Base-by-base conservation (phyloP, 2,888 invertebrate species). In the Portevinia maculata region DNA sequence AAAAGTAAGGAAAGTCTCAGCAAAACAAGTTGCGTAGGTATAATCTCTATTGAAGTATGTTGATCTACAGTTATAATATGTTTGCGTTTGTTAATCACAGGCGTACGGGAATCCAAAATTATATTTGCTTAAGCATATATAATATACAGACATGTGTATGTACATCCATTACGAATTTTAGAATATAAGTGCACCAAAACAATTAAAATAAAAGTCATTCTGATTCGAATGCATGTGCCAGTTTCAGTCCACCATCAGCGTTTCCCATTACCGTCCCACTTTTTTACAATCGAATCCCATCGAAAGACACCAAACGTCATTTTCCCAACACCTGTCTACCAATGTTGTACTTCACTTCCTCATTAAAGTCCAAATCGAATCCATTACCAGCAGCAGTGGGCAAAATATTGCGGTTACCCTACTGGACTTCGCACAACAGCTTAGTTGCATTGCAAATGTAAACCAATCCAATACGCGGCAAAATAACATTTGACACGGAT, bases 401-500 rank as follows among this genome's bases (percentile, higher is more conserved):
- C 39, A 15, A 3, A 37, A n/a, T 13, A 39, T 7, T 39, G 39
- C 13, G 13, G 6, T 7, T 15, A 39, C 13, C 13, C 39, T 13
- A 15, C 15, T 28, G 30, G n/a, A 37, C 55, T 39, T 34, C 59
- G 9, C 8, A 28, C 8, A 19, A 11, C 39, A 24, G 13, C n/a
- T 75, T 73, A 57, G 55, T 70, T 13, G 19, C 13, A 21, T 64
- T 9, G 59, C 57, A 44, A 57, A 37, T 32, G 37, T 60, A 24
- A 48, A 48, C 28, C 59, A 46, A 24, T 19, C 6, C 52, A 24
- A 30, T 17, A 46, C 50, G 17, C 46, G 21, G 21, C 37, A 19
- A 41, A 37, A 50, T 37, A 48, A 70, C 60, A 70, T 59, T 78
- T 71, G 70, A 70, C 73, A 52, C 30, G 62, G 53, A 55, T 41